Evolutionary conservation across 2,113 vertebrate species (phyloP).

Genomic region (Amazona vittata): DNA sequence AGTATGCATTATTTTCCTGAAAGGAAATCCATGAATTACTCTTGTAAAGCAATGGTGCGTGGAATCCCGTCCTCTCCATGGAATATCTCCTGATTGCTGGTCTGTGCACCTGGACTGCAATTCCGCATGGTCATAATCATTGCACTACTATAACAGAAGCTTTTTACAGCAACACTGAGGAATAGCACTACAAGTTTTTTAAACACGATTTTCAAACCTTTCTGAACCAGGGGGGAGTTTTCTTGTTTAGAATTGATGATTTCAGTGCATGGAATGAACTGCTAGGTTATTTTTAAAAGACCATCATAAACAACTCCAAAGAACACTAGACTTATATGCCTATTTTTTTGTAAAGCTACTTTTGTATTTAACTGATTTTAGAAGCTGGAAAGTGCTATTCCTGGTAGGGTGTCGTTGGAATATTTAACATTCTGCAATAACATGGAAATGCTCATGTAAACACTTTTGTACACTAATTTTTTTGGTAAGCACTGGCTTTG

Average conservation of each 20-base stretch:
- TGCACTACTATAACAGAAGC: not conserved
- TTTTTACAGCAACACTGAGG: slow-evolving; percentile 45
- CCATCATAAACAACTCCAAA: slow-evolving; percentile 54
- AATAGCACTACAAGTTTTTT: slow-evolving; percentile 56
- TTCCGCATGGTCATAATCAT: not conserved
- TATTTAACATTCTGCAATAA: slow-evolving; percentile 54
- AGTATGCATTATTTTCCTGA: not conserved
- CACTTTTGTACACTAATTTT: slow-evolving; percentile 52
- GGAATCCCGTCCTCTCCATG: not conserved
- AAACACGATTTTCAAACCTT: slow-evolving; percentile 26
- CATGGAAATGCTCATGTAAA: slow-evolving; percentile 24
- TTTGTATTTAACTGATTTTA: slow-evolving; percentile 67
- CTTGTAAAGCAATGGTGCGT: not conserved
- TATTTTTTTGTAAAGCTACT: slow-evolving; percentile 67
- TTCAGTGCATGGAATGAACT: slow-evolving; percentile 36
- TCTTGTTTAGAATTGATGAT: slow-evolving; percentile 34
- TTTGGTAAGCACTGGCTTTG: slow-evolving; percentile 50
- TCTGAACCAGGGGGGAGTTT: slow-evolving; percentile 48
- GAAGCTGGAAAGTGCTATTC: slow-evolving; percentile 65
- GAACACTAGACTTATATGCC: slow-evolving; percentile 22
- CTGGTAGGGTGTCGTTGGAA: slow-evolving; percentile 38
- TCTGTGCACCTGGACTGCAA: not conserved
- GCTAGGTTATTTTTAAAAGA: slow-evolving; percentile 50
- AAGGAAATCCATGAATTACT: not conserved
- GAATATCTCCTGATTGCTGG: not conserved